Conservation (phyloP, 1,140 invertebrate genomes). For the Bombus pyrosoma region DNA sequence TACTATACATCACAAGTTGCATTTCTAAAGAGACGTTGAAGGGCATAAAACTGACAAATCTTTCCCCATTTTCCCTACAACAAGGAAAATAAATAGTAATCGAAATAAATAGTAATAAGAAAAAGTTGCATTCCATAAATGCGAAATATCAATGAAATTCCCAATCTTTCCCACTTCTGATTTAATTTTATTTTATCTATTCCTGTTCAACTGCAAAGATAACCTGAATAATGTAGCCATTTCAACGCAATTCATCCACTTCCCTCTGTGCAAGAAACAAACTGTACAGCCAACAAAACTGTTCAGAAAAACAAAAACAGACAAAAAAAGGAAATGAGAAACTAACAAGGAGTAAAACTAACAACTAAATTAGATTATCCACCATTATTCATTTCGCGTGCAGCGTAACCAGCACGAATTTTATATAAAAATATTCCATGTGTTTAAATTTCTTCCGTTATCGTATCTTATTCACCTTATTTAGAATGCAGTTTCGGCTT, state of each 20-base stretch:
- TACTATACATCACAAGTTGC: no score
- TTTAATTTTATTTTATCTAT: neutral
- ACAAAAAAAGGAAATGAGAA: neutral
- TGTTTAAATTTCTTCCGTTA: neutral
- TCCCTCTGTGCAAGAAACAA: no score
- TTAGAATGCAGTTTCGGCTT: constrained; percentile 4
- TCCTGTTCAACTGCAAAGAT: neutral
- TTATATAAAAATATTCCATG: neutral
- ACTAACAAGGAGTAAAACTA: neutral
- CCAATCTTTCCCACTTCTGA: neutral
- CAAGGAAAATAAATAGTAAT: neutral
- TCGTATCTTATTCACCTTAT: neutral
- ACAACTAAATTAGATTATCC: neutral
- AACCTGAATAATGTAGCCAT: neutral
- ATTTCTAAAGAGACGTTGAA: neutral
- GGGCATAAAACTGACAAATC: neutral
- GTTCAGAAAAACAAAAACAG: neutral
- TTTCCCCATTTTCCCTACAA: neutral
- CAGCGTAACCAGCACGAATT: neutral
- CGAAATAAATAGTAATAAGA: neutral
- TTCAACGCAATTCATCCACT: neutral
- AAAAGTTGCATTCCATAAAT: neutral
- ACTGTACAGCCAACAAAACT: no score
- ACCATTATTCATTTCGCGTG: neutral
- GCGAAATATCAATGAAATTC: neutral